A percentile compares a stretch with the other conserved stretches of the same genome.
phyloP scores from a whole-genome alignment of 2,113 vertebrate species.

The Butorides virescens region DNA sequence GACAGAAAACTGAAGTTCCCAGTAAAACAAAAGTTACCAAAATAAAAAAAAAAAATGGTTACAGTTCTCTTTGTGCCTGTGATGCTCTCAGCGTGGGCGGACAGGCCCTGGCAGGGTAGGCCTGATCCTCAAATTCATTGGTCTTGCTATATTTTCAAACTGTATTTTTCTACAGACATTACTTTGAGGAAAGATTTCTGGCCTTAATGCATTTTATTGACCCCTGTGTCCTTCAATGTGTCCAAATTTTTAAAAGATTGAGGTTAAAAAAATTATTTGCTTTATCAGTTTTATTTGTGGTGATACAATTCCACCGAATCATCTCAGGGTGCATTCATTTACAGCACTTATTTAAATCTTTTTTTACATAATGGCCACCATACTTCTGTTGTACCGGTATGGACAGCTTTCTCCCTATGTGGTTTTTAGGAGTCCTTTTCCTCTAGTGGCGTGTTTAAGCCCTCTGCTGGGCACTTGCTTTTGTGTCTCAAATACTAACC shows the following conservation, averaged over 20 bases:
- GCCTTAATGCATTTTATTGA: neutral
- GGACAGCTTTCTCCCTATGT: neutral
- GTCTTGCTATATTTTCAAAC: neutral
- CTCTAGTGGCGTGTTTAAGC: neutral
- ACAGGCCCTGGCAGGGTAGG: fast-evolving
- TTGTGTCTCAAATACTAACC: neutral
- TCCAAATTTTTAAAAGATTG: neutral
- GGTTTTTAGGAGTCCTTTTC: neutral
- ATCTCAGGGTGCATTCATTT: neutral
- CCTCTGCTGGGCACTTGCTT: neutral
- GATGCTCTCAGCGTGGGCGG: fast-evolving
- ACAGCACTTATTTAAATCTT: neutral
- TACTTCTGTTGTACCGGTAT: neutral
- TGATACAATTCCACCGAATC: neutral
- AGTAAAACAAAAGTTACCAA: neutral
- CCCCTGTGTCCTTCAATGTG: neutral
- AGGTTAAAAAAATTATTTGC: neutral
- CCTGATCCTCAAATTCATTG: neutral
- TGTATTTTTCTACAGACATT: neutral
- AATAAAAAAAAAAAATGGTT: neutral
- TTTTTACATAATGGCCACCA: fast-evolving
- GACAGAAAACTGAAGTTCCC: neutral
- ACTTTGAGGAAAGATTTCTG: neutral
- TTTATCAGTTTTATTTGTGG: neutral
- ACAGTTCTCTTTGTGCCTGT: neutral